Evolutionary conservation across 2,797 vertebrate genomes (phyloP), one percentile per base, ranked within the genome.

Genomic region (Chelmon rostratus): DNA sequence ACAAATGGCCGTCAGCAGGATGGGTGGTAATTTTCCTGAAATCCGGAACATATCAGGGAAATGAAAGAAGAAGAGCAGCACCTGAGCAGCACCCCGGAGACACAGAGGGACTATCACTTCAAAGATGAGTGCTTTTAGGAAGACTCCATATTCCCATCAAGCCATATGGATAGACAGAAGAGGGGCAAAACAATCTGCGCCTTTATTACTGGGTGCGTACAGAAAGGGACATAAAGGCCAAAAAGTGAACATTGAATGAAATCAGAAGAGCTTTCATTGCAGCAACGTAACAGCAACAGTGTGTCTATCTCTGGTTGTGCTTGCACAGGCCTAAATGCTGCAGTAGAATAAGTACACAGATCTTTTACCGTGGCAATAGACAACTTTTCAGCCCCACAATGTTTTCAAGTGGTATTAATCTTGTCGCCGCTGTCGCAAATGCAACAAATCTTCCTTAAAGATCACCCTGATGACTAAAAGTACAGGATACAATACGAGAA

Each of bases 121-220:
- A 86, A 83, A 90, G 81, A 90, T 72, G 75, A 88, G 86, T 62
- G 86, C 84, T 88, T 84, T 89, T 78, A 81, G 79, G 69, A 79
- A 73, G 69, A 73, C 75, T 83, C 83, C 42, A 44, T 49, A 33
- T 44, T 75, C 44, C 57, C 68, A 70, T 84, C 71, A 68, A 56
- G 15, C 37, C 77, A 79, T 70, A 76, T 35, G 73, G 64, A 73
- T 35, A 66, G 66, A 62, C 21, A 68, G 66, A 57, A 69, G 38
- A 81, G 4, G 46, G 62, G 57, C 61, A 77, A 81, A 87, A 91
- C 73, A 72, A 86, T 79, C 59, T 83, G 21, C 59, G 63, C 68
- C 57, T 75, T 79, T 77, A 79, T 80, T 73, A 75, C 73, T 6
- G 31, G 50, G 56, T 73, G 67, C 73, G 62, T 83, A 49, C 3